Evolutionary conservation across 2,888 invertebrate genomes (phyloP), one percentile per base, ranked within the genome.

Genomic region (Limenitis camilla): DNA sequence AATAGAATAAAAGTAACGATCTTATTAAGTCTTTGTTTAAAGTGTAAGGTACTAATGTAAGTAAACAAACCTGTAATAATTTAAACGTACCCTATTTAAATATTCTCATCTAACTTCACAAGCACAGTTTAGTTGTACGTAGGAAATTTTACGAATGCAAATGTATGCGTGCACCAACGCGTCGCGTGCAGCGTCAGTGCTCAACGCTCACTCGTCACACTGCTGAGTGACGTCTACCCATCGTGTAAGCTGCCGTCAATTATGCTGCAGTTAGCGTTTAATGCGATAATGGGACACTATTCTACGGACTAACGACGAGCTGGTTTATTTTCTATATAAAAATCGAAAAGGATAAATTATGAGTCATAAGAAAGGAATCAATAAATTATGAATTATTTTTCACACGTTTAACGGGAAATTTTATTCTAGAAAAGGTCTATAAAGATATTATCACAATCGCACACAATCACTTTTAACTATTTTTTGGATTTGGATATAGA

Each of bases 101-200:
- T 5, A 5, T 5, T n/a, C 40, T 28, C n/a, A 10, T 36, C 29
- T 1, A 9, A 10, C 40, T 9, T n/a, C n/a, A 27, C 11, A 10
- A 8, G 28, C 10, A 10, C 11, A 9, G 8, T 11, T 29, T 29
- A 38, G 36, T 45, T 45, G 29, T 9, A 7, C 11, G 38, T 29
- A 36, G 36, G 29, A 38, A 45, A 45, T 45, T 45, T 45, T 30
- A 30, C 36, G 11, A 38, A 45, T 45, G 45, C 45, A 36, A 45
- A 45, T 45, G 38, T 45, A 45, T 45, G 45, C 45, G 36, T 45
- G 45, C 38, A 11, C 45, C 38, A 11, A 38, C 45, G 45, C 36
- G 36, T 36, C 45, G 40, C 30, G 36, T 45, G 45, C 45, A 31
- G 1, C 44, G 27, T 8, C 19, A 31, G 2, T 43, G 43, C 32